Percentiles rank a stretch among this genome's conserved stretches.
Conservation (phyloP, 2,797 vertebrate species). For the Halcyon leucocephala region DNA sequence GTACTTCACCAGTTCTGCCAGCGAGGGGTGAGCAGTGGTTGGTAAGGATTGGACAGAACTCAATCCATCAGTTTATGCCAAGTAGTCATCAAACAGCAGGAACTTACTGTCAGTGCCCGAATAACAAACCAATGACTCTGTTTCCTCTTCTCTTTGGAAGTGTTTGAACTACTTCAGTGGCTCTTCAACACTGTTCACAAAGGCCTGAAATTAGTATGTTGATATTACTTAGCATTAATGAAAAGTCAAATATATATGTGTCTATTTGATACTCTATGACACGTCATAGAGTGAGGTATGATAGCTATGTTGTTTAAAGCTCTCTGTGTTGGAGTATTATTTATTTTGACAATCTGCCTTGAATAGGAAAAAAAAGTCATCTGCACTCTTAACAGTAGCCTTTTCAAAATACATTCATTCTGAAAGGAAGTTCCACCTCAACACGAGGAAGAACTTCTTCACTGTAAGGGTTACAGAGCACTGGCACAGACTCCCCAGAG, state of each 20-base stretch:
- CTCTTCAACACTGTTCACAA: fast-evolving
- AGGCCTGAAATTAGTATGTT: not conserved
- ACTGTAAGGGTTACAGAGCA: too few relatives aligned
- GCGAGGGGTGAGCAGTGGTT: not conserved
- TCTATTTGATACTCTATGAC: not conserved
- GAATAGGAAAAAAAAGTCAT: not conserved
- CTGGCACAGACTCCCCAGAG: too few relatives aligned
- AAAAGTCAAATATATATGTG: not conserved
- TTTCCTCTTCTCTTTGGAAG: not conserved
- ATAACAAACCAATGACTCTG: fast-evolving
- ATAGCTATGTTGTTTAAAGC: not conserved
- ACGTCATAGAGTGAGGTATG: too few relatives aligned
- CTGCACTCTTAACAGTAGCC: not conserved
- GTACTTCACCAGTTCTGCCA: not conserved
- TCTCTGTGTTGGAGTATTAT: not conserved
- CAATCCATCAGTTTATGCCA: not conserved
- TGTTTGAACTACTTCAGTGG: not conserved
- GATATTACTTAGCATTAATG: not conserved
- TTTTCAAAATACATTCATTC: not conserved
- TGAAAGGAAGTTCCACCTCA: not conserved
- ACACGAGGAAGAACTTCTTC: too few relatives aligned
- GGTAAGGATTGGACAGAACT: not conserved
- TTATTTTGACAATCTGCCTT: not conserved
- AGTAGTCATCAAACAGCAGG: not conserved
- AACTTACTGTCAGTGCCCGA: not conserved